Conservation (phyloP, 2,797 vertebrate species). For the Rhincodon typus region DNA sequence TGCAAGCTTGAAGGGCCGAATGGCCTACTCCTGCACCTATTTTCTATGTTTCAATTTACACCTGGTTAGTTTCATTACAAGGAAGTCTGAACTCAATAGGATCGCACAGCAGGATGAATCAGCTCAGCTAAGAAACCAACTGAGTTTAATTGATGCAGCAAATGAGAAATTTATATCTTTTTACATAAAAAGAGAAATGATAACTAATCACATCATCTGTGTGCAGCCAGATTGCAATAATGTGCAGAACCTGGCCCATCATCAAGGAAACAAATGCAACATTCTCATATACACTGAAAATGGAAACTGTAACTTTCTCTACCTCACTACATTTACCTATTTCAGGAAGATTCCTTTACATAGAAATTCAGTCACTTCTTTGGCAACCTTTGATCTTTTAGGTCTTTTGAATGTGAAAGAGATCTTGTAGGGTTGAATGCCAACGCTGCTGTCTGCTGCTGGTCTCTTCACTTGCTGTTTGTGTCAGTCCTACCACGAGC, state of each 20-base stretch:
- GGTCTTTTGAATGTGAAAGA: background rate
- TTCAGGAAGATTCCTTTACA: background rate
- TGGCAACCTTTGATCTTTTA: background rate
- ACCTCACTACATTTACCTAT: background rate
- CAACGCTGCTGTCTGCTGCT: background rate
- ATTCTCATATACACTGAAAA: background rate
- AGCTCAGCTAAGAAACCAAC: background rate
- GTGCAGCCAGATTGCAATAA: background rate
- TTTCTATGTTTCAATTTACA: background rate
- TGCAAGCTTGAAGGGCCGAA: no score
- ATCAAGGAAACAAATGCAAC: background rate
- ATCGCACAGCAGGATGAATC: background rate
- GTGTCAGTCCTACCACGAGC: constrained; percentile 75
- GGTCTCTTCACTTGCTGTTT: constrained; percentile 37
- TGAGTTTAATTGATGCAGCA: background rate
- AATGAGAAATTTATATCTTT: background rate
- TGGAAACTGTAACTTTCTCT: background rate
- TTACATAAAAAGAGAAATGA: background rate
- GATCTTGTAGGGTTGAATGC: constrained; percentile 40
- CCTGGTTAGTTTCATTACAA: background rate
- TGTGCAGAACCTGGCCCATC: background rate
- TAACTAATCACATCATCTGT: background rate
- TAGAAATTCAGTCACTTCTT: constrained; percentile 19
- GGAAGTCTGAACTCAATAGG: background rate
- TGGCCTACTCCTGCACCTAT: no score